Percentiles rank a stretch among this genome's conserved stretches.
Evolutionary conservation across 2,888 invertebrate genomes (phyloP).

Genomic region (Pycnomerus fuliginosus): DNA sequence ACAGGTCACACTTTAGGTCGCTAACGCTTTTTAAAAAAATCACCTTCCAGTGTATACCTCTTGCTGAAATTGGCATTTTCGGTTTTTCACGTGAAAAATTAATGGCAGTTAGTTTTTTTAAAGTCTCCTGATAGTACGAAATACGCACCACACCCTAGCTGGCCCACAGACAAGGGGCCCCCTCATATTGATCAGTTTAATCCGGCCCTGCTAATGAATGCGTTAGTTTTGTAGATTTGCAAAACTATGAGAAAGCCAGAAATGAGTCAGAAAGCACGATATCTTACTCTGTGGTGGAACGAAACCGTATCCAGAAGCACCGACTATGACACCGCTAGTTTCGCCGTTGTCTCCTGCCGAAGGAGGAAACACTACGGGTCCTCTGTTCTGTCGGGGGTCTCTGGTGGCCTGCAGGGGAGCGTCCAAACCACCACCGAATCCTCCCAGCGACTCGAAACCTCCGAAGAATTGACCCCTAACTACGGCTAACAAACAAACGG

Average conservation of each 20-base stretch:
- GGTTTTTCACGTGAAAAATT: no score
- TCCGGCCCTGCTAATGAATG: no score
- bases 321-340: slow-evolving; percentile 78
- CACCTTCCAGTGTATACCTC: no score
- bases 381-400: slow-evolving; percentile 65
- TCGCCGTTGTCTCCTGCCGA: slow-evolving; percentile 65
- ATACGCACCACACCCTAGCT: no score
- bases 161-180: no score
- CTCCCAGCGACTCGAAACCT: slow-evolving; percentile 51
- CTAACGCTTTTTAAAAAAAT: no score
- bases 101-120: no score
- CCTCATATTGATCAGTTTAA: no score
- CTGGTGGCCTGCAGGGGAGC: slow-evolving; percentile 54
- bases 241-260: background rate
- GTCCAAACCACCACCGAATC: slow-evolving; percentile 54
- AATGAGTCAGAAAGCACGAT: slow-evolving; percentile 6
- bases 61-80: no score
- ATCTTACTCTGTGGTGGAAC: slow-evolving; percentile 63
- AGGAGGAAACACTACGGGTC: slow-evolving; percentile 79
- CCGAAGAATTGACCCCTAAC: slow-evolving; percentile 51
- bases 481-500: slow-evolving; percentile 36
- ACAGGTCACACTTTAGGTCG: no score
- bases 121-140: no score
- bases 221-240: background rate
- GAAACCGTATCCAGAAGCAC: slow-evolving; percentile 84